Base-by-base conservation (phyloP, 2,797 vertebrate species). In the Sebastes vulpes region DNA sequence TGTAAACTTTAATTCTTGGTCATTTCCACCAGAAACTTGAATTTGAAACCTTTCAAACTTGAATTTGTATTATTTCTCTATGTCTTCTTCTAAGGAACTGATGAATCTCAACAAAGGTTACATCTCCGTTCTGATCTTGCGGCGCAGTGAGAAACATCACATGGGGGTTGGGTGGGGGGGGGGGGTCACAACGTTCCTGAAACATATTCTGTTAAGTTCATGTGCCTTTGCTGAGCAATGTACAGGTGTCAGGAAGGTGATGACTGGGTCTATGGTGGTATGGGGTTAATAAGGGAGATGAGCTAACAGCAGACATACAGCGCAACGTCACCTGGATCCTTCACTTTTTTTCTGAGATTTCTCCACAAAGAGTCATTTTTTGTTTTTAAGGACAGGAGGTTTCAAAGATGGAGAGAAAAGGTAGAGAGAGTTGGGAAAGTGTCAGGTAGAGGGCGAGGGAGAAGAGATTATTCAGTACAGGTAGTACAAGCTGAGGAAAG, bases 261-360 rank as follows among this genome's bases (percentile, higher is more conserved):
- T 77, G 87, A 92, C 77, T 57, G 32, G 59, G 38, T 68, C 78
- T 35, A 56, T 77, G 75, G 29, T 64, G 81, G 79, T 72, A 91
- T 90, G 93, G 60, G 52, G 84, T 38, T 38, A 38, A 38, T 46
- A 67, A 80, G 70, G 35, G 75, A 46, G 60, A 94, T 82, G 96
- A 93, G 93, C 96, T 95, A 96, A 95, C 96, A 97, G 83, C 75
- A 89, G 72, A 77, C 96, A 97, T 95, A 98, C 96, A 97, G 94
- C 96, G 95, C 92, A 97, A 75, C 63, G 3, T 98, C 97, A 98
- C 97, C 97, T 98, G 97, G 93, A 25, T 98, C 97, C 97, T 97
- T 97, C 89, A 96, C 96, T 96, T 97, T 87, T n/a, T 90, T 89
- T 93, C 88, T 90, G 87, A 93, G 88, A 82, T 91, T 92, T 98